Conservation (phyloP, 2,113 vertebrate species). For the Brachypteracias leptosomus region DNA sequence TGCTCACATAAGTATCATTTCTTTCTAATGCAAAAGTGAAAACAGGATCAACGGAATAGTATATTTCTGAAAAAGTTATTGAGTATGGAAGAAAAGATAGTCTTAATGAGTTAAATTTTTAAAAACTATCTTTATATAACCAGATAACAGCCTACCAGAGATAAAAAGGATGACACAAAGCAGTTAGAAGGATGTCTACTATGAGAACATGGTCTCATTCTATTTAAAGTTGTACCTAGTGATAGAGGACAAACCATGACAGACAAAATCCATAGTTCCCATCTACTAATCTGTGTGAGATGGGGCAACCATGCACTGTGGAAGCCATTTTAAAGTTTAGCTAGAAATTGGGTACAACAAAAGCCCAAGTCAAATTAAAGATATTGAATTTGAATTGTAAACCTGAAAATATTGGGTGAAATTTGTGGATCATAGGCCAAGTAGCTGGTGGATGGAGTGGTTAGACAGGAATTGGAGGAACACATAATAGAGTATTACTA, state of each 20-base stretch:
- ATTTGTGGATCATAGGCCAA: constrained; percentile 16
- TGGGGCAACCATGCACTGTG: background rate
- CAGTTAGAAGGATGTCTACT: background rate
- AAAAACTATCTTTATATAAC: background rate
- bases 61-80: background rate
- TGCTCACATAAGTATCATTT: background rate
- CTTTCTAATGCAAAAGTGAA: background rate
- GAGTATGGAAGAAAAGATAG: background rate
- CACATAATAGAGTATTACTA: background rate
- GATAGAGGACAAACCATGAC: background rate
- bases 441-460: background rate
- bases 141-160: background rate
- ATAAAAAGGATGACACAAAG: background rate
- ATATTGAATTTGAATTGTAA: background rate
- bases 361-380: background rate
- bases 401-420: background rate
- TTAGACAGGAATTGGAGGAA: constrained; percentile 7
- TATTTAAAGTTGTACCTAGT: background rate
- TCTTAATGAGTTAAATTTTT: background rate
- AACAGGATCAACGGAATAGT: background rate
- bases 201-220: background rate
- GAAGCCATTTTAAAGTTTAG: background rate
- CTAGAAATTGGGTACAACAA: background rate
- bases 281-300: background rate
- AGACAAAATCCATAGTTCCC: background rate